Evolutionary conservation across 2,113 vertebrate genomes (phyloP), one percentile per base, ranked within the genome.

Genomic region (Apodemus speciosus): DNA sequence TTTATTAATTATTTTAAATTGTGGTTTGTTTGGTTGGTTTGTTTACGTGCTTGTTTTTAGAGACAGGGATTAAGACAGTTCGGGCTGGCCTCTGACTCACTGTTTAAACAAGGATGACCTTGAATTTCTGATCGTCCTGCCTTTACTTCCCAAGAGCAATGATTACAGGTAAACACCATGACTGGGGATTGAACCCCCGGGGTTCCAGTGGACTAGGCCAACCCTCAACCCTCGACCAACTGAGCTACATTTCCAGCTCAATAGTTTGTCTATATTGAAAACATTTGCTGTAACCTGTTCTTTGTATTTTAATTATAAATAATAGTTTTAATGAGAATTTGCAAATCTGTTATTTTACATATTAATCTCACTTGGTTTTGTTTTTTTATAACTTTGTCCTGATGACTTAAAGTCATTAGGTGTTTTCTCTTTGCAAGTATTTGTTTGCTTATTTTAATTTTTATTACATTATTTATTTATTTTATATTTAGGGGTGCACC

Each of bases 1-100:
- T 35, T 83, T 62, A 83, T 85, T 85, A 66, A 46, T 85, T 30
- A 84, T 64, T 84, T 84, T 84, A 84, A 84, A 32, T 30, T 58
- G 11, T 58, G 20, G 9, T 11, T n/a, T 23, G 4, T 73, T 43
- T 40, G 53, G 6, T 79, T 58, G n/a, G 20, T n/a, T 81, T 60
- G 4, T 6, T 16, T 62, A 0, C 62, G 6, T 64, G 62, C 23
- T 30, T 83, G 62, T 9, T 64, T 84, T 64, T 11, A 62, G 60
- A 64, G 38, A 32, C 16, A 84, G 9, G 38, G 15, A 14, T 53
- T 46, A 18, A 84, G 18, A 8, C 18, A 43, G 58, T 43, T 38
- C 80, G 43, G 16, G n/a, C n/a, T 83, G 58, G 25, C 80, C 25
- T 40, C 23, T 30, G 43, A 84, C 27, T 49, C 40, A 46, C 60